Conservation (phyloP, 2,888 invertebrate genomes). For the Sminthurides aquaticus region DNA sequence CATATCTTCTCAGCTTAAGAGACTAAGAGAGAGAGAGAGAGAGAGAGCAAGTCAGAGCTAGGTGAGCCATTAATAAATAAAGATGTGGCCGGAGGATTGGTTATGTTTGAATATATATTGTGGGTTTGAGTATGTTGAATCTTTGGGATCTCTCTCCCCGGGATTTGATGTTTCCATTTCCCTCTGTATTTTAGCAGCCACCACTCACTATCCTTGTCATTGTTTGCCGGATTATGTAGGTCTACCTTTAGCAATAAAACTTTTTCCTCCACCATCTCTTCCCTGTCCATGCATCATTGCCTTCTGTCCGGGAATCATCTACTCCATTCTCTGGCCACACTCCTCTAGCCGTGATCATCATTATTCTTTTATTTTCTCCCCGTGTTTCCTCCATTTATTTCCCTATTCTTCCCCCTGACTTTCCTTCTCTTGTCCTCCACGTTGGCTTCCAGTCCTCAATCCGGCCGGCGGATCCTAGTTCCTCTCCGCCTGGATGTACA, state of each 20-base stretch:
- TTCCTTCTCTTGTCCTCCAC: not conserved
- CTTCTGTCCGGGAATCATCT: conserved; percentile 25
- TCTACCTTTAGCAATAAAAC: conserved; percentile 30
- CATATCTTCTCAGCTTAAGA: too few relatives aligned
- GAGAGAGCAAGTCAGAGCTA: too few relatives aligned
- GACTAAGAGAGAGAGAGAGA: too few relatives aligned
- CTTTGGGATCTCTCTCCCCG: too few relatives aligned
- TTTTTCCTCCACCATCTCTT: conserved; percentile 34
- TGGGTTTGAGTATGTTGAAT: too few relatives aligned
- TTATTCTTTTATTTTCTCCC: conserved; percentile 34
- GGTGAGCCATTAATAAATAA: too few relatives aligned
- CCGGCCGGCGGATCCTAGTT: too few relatives aligned
- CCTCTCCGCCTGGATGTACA: not conserved
- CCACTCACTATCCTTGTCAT: too few relatives aligned
- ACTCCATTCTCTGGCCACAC: conserved; percentile 9
- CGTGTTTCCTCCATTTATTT: conserved; percentile 14
- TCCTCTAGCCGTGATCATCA: conserved; percentile 21
- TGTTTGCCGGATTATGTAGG: not conserved
- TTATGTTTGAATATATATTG: too few relatives aligned
- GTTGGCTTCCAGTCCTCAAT: conserved; percentile 9
- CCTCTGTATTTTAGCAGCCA: too few relatives aligned
- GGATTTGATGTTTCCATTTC: too few relatives aligned
- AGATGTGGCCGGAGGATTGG: too few relatives aligned
- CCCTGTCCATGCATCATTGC: conserved; percentile 31
- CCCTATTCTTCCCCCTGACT: conserved; percentile 13